These are phyloP conservation scores for Exocentrus adspersus DNA, from an alignment of 2,888 invertebrate species.

Conservation along the genomic window DNA sequence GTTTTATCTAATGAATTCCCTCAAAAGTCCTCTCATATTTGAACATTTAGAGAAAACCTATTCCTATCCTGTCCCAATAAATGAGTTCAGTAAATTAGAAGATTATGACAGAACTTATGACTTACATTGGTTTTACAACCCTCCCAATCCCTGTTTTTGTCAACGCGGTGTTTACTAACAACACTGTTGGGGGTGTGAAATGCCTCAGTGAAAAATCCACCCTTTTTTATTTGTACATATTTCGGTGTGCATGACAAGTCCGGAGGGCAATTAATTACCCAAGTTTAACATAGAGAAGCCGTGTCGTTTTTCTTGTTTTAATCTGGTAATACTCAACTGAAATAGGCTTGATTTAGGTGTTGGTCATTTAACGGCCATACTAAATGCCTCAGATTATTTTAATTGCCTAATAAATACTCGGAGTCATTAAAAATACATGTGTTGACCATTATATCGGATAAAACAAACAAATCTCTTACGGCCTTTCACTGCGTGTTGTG, in stretches of 20 bases:
- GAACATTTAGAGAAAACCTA: too few species aligned
- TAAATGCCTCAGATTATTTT: conserved; percentile 55
- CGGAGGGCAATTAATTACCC: conserved; percentile 14
- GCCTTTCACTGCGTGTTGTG: conserved; percentile 11
- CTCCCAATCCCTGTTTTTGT: too few species aligned
- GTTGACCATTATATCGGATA: conserved; percentile 48
- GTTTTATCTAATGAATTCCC: too few species aligned
- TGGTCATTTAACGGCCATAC: conserved; percentile 48
- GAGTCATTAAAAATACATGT: conserved; percentile 53
- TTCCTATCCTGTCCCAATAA: too few species aligned
- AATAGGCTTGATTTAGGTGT: conserved; percentile 47
- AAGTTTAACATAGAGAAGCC: conserved; percentile 14
- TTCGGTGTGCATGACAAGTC: conserved; percentile 6
- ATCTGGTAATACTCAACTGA: conserved; percentile 45
- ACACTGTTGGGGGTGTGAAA: background rate
- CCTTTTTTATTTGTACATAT: background rate
- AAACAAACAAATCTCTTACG: conserved; percentile 41
- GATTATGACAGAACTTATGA: too few species aligned
- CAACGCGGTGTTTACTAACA: too few species aligned
- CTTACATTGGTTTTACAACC: too few species aligned
- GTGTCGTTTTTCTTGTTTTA: conserved; percentile 47
- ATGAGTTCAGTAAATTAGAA: too few species aligned
- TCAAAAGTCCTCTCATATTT: too few species aligned
- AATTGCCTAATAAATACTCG: conserved; percentile 54
- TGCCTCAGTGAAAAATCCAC: background rate